Evolutionary conservation across 2,888 invertebrate genomes (phyloP).

Genomic region (Troides aeacus): DNA sequence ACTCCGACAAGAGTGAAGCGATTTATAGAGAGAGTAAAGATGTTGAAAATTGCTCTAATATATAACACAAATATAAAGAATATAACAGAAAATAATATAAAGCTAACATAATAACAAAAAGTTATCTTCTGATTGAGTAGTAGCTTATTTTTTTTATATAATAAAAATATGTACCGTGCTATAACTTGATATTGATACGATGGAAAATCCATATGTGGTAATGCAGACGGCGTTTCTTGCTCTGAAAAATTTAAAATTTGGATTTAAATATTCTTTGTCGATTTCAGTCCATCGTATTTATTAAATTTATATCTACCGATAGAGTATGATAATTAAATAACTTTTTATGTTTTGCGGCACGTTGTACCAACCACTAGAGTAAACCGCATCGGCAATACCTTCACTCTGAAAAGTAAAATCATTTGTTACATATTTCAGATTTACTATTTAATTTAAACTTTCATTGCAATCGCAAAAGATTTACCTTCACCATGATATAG

Average conservation of each 20-base stretch:
- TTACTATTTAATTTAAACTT: neutral
- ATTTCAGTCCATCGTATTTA: neutral
- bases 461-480: neutral
- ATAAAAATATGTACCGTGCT: conserved; percentile 48
- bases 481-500: too few relatives aligned
- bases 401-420: conserved; percentile 47
- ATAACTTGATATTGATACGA: conserved; percentile 57
- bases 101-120: too few relatives aligned
- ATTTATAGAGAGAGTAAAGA: too few relatives aligned
- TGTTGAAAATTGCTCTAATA: too few relatives aligned
- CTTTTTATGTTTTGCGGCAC: conserved; percentile 50
- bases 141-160: too few relatives aligned
- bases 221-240: conserved; percentile 57
- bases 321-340: conserved; percentile 57
- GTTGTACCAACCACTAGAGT: conserved; percentile 63
- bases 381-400: conserved; percentile 55
- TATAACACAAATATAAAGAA: too few relatives aligned
- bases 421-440: neutral
- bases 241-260: conserved; percentile 37
- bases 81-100: too few relatives aligned
- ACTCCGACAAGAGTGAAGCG: too few relatives aligned
- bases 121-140: too few relatives aligned
- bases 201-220: conserved; percentile 66
- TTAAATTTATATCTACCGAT: conserved; percentile 45
- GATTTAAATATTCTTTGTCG: neutral